A percentile compares a stretch with the other conserved stretches of the same genome.
Conservation (phyloP, 2,113 vertebrate genomes). For the Aleadryas rufinucha region DNA sequence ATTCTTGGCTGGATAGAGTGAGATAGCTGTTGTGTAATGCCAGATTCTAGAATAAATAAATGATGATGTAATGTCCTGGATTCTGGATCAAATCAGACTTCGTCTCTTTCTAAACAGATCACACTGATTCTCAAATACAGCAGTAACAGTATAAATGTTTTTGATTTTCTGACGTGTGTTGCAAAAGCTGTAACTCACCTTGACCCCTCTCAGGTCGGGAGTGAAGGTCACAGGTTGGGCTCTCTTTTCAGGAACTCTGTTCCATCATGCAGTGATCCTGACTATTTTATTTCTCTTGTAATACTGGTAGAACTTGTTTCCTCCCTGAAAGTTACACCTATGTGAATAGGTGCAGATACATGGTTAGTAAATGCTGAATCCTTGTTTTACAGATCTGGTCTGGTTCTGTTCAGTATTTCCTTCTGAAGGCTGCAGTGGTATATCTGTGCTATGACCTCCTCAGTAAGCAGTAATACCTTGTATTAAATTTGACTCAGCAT, state of each 20-base stretch:
- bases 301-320: neutral
- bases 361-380: neutral
- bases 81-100: neutral
- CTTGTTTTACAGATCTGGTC: neutral
- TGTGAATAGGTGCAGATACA: rapidly evolving
- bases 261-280: rapidly evolving
- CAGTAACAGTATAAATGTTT: neutral
- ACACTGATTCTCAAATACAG: neutral
- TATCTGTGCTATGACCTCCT: neutral
- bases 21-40: slow-evolving; percentile 16
- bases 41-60: slow-evolving; percentile 24
- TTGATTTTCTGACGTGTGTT: neutral
- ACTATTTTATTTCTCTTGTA: neutral
- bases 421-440: neutral
- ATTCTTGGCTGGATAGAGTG: neutral
- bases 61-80: neutral
- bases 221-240: rapidly evolving
- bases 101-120: neutral
- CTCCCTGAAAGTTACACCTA: neutral
- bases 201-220: neutral
- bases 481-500: neutral
- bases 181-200: neutral
- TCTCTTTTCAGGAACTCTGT: neutral
- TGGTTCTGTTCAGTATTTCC: neutral
- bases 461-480: neutral